Percentiles rank a stretch among this genome's conserved stretches.
These are phyloP conservation scores for Taphrorychus bicolor DNA, from an alignment of 2,888 invertebrate species.

Conservation along the genomic window DNA sequence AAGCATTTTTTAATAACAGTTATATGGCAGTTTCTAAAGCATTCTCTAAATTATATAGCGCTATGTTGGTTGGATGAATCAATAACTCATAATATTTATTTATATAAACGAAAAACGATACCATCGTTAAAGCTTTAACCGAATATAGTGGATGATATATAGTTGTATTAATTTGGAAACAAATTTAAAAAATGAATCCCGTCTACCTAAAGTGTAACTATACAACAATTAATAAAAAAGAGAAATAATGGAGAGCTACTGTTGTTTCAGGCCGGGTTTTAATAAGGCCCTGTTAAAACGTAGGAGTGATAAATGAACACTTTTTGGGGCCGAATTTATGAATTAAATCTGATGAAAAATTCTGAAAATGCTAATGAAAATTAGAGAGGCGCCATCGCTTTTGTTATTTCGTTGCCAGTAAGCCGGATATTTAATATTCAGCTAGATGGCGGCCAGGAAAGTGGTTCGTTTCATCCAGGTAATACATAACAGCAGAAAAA, in stretches of 20 bases:
- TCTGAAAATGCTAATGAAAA: conserved; percentile 2
- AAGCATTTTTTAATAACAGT: too few relatives aligned
- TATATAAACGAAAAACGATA: too few relatives aligned
- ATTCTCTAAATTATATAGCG: too few relatives aligned
- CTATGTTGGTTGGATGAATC: too few relatives aligned
- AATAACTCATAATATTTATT: too few relatives aligned
- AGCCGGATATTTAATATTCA: conserved; percentile 13
- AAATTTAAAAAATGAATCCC: not conserved
- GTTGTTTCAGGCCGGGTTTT: conserved; percentile 7
- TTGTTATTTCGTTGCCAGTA: conserved; percentile 2
- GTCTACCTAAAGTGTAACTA: not conserved
- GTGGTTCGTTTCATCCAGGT: not conserved
- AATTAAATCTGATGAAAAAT: conserved; percentile 21
- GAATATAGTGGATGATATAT: too few relatives aligned
- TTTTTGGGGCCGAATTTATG: conserved; percentile 11
- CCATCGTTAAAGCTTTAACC: too few relatives aligned
- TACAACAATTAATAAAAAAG: conserved; percentile 5
- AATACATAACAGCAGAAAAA: not conserved
- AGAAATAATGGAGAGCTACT: conserved; percentile 5
- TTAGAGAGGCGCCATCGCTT: conserved; percentile 1
- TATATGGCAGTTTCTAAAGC: too few relatives aligned
- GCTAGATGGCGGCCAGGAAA: not conserved
- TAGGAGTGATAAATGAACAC: conserved; percentile 14
- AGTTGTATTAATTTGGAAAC: too few relatives aligned
- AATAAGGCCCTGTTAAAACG: conserved; percentile 12